Percentiles rank a stretch among this genome's conserved stretches.
phyloP scores from a whole-genome alignment of 1,140 invertebrate genomes.

The honey bee (Apis mellifera) region DNA sequence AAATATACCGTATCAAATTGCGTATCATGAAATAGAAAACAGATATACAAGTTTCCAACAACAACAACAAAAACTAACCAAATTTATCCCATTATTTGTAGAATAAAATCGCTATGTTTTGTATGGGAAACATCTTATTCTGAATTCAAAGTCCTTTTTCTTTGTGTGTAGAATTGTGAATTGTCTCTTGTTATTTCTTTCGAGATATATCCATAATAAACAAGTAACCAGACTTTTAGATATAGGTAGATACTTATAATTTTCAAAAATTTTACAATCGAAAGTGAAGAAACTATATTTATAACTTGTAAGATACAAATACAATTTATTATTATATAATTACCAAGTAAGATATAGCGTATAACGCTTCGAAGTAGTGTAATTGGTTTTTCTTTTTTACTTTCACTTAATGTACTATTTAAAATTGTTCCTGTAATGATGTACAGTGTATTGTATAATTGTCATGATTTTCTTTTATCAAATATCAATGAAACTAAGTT shows the following conservation, averaged over 20 bases:
- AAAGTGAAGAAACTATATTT: conserved; percentile 68
- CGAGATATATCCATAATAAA: conserved; percentile 44
- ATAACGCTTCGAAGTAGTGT: conserved; percentile 52
- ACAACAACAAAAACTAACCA: conserved; percentile 63
- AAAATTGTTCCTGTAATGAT: conserved; percentile 68
- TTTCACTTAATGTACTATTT: conserved; percentile 66
- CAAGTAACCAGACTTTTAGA: conserved; percentile 52
- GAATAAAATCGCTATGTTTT: conserved; percentile 82
- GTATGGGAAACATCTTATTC: conserved; percentile 75
- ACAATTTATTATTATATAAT: conserved; percentile 63
- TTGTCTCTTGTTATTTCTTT: conserved; percentile 57
- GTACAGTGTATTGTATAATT: conserved; percentile 66
- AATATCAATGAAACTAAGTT: conserved; percentile 59
- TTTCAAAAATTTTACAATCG: conserved; percentile 61
- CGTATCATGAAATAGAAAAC: conserved; percentile 66
- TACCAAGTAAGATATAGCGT: conserved; percentile 55
- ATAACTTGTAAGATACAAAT: conserved; percentile 67
- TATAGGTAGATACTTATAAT: conserved; percentile 65
- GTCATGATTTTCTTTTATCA: conserved; percentile 55
- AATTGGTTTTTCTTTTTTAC: conserved; percentile 59
- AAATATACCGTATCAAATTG: conserved; percentile 55
- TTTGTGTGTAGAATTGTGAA: conserved; percentile 52
- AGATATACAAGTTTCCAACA: conserved; percentile 66
- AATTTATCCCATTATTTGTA: conserved; percentile 81
- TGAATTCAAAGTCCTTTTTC: conserved; percentile 62